Evolutionary conservation across 2,113 vertebrate species (phyloP).

Genomic region (Pipra filicauda): DNA sequence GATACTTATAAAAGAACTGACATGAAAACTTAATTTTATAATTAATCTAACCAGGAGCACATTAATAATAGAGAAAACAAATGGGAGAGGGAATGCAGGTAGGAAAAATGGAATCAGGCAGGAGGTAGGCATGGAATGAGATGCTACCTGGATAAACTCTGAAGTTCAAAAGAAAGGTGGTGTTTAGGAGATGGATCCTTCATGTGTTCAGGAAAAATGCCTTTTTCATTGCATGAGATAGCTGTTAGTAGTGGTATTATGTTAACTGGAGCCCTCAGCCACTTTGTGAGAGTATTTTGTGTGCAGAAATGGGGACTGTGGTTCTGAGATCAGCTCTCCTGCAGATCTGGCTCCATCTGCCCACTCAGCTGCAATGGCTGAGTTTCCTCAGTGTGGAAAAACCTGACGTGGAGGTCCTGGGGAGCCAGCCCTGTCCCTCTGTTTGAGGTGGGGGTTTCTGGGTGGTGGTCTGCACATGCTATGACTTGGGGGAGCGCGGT

Average conservation of each 20-base stretch:
- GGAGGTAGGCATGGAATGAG: not conserved
- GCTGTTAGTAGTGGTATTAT: not conserved
- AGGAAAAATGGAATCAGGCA: not conserved
- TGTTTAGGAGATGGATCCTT: not conserved
- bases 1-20: not conserved
- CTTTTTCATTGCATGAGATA: not conserved
- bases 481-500: not conserved
- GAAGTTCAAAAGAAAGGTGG: not conserved
- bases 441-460: not conserved
- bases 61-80: not conserved
- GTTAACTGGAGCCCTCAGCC: not conserved
- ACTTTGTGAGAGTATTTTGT: not conserved
- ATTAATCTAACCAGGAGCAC: not conserved
- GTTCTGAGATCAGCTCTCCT: fast-evolving
- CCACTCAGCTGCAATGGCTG: not conserved
- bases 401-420: fast-evolving
- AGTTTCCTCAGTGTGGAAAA: not conserved
- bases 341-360: not conserved
- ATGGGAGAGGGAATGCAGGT: not conserved
- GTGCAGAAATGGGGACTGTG: not conserved
- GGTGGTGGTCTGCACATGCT: not conserved
- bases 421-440: not conserved
- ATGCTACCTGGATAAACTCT: not conserved
- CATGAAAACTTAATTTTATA: not conserved
- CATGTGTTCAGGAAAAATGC: not conserved